A percentile compares a stretch with the other conserved stretches of the same genome.
Evolutionary conservation across 1,140 invertebrate species (phyloP).

Genomic region (Hyles vespertilio): DNA sequence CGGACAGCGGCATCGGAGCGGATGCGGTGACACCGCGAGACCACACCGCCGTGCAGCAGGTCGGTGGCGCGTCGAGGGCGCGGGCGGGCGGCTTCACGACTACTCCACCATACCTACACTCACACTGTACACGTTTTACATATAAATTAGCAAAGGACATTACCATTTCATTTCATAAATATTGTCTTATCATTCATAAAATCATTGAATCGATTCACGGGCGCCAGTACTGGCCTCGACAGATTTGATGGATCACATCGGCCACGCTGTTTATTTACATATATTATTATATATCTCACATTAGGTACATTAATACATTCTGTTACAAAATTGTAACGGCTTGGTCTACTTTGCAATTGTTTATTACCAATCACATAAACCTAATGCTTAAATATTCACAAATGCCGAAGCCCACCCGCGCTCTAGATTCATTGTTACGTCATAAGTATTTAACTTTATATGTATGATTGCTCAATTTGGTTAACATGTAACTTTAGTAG

Average conservation of each 20-base stretch:
- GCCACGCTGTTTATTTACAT: background rate
- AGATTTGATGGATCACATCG: too few relatives aligned
- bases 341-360: too few relatives aligned
- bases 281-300: constrained; percentile 4
- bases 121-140: constrained; percentile 3
- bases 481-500: too few relatives aligned
- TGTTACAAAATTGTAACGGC: background rate
- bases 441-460: constrained; percentile 14
- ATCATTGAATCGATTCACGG: too few relatives aligned
- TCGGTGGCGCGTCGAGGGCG: constrained; percentile 72
- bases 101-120: constrained; percentile 23
- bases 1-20: constrained; percentile 93
- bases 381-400: constrained; percentile 12
- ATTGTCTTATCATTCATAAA: constrained; percentile 6
- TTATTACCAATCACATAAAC: too few relatives aligned
- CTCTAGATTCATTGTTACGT: constrained; percentile 26
- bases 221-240: too few relatives aligned
- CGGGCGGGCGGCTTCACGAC: constrained; percentile 48
- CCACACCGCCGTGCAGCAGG: constrained; percentile 92
- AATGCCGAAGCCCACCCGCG: constrained; percentile 54
- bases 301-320: constrained; percentile 28
- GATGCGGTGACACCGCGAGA: constrained; percentile 93
- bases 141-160: constrained; percentile 10
- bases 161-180: constrained; percentile 17
- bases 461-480: constrained; percentile 1